Conservation (phyloP, 2,888 invertebrate species). For the Drosophila kanekoi region DNA sequence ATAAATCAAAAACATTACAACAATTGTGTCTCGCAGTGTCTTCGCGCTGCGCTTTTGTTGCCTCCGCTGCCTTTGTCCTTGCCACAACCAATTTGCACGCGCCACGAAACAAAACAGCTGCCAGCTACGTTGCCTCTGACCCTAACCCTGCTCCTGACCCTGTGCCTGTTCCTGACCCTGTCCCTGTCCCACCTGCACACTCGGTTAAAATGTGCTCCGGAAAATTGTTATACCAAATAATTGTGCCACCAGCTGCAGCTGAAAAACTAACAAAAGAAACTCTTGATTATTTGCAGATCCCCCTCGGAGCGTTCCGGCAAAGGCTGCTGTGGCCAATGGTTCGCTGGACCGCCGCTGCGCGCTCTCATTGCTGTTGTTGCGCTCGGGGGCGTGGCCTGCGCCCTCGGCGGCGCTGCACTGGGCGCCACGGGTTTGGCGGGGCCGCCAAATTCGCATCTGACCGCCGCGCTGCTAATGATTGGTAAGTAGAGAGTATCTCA, state of each 20-base stretch:
- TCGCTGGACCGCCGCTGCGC: constrained; percentile 85
- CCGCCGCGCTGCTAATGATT: constrained; percentile 85
- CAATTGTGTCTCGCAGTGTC: constrained; percentile 65
- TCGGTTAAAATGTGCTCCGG: constrained; percentile 7
- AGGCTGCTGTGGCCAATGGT: constrained; percentile 85
- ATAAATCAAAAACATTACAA: constrained; percentile 78
- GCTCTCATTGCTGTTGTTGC: constrained; percentile 85
- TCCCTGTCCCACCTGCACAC: constrained; percentile 53
- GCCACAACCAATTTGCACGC: constrained; percentile 70
- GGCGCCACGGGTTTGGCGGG: constrained; percentile 85
- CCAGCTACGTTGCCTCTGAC: constrained; percentile 20
- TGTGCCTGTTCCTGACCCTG: background rate
- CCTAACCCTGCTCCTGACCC: background rate
- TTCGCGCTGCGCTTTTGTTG: constrained; percentile 58
- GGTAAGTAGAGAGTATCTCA: constrained; percentile 76
- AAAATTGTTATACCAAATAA: constrained; percentile 7
- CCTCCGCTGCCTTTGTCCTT: constrained; percentile 28
- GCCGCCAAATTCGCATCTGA: constrained; percentile 85
- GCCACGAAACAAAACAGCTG: constrained; percentile 68
- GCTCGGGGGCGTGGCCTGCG: constrained; percentile 85
- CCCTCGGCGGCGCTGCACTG: constrained; percentile 85
- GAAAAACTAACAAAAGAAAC: constrained; percentile 50
- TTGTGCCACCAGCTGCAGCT: constrained; percentile 35
- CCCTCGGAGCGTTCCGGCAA: constrained; percentile 85
- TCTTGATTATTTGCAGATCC: constrained; percentile 77